Base-by-base conservation (phyloP, 2,113 vertebrate genomes). In the Amazona vittata region DNA sequence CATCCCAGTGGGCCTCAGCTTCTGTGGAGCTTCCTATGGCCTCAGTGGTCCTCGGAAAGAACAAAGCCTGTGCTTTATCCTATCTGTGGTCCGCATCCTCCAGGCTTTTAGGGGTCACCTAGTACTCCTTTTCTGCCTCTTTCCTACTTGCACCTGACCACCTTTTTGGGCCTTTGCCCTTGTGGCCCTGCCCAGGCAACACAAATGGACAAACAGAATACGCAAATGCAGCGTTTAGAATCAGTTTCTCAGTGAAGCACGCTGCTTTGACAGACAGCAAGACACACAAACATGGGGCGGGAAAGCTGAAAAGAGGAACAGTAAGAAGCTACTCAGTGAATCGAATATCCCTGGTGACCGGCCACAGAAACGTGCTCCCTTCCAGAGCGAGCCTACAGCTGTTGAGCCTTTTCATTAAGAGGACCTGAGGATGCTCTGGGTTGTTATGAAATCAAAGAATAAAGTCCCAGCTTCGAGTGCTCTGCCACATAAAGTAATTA, bases 311-410 rank as follows among this genome's bases (percentile, higher is more conserved):
- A 67, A 46, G 41, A 39, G n/a, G 18, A 75, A 26, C n/a, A 14
- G 2, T 26, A 24, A 70, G 46, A 41, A 64, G 16, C 8, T 8
- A 5, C 6, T 18, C 18, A 11, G 49, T 64, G 79, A 43, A 11
- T 44, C 21, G 14, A 10, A 1, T n/a, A 22, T 35, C 31, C 41
- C 17, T 19, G 6, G 43, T 43, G 73, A 63, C 14, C 33, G 21
- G 0, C 22, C 35, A 17, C 79, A 70, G 35, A 65, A 59, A 70
- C 0, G 5, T 1, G 0, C 10, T 69, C 26, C 60, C 43, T 21
- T 41, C 10, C 28, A 33, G 9, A 1, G 2, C 12, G 46, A 67
- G 50, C 64, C 39, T 25, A 13, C 47, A 71, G 50, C 55, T 74
- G 33, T 19, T 35, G 49, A 89, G 73, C 8, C 31, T 57, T 29